Evolutionary conservation across 1,140 invertebrate genomes (phyloP), one percentile per base, ranked within the genome.

Genomic region (Listronotus oregonensis): DNA sequence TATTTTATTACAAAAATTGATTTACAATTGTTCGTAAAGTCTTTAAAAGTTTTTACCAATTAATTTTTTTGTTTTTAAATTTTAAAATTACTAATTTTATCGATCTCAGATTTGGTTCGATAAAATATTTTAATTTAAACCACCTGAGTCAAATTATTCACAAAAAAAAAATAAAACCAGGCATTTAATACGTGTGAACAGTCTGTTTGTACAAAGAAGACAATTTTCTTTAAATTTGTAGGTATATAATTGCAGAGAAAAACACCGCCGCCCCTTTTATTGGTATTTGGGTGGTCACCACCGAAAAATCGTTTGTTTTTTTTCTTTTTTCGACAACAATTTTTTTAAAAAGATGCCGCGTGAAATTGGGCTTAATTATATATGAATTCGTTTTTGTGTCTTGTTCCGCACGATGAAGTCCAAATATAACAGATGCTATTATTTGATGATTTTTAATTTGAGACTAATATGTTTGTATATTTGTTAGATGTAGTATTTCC

Each of bases 331-430:
- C 34, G 27, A 21, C 21, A 14, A 43, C 32, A 37, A 46, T 51
- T 62, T 43, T 55, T n/a, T 55, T 56, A 27, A 58, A 43, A 64
- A 51, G 63, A 52, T 31, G 56, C 55, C 67, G 64, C 63, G 57
- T 66, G 61, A 68, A 68, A 68, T 68, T 61, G 63, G 51, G 63
- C 67, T 66, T 68, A 68, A 68, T 68, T 68, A 68, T 64, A 50
- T 44, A 37, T 54, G 63, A 65, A 46, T 66, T 27, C 46, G 27
- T 44, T 68, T 65, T 68, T 51, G 50, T 59, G 18, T 31, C 52
- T 34, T 64, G 54, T 52, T 50, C 47, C 31, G 37, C 62, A 58
- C 43, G 42, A 39, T 52, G 54, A 56, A 21, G 44, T 57, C 50
- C 15, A 64, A 64, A 64, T 63, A 32, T 40, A 54, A 56, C 62